Evolutionary conservation across 2,797 vertebrate species (phyloP), one percentile per base, ranked within the genome.

Genomic region (Nannoperca obscura): DNA sequence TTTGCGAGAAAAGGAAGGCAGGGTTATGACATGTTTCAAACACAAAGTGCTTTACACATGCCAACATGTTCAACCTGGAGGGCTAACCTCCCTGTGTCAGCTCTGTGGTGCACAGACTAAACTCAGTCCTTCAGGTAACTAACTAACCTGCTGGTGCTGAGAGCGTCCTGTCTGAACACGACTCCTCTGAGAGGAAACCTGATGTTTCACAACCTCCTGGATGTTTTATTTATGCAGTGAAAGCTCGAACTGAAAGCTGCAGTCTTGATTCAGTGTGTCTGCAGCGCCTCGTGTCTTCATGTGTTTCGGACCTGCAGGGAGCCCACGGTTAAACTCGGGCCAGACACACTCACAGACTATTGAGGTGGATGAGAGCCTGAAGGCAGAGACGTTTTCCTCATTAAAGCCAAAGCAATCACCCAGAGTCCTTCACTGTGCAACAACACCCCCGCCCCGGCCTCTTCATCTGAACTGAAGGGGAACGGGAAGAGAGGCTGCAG

Each of bases 351-450:
- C 72, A 24, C 68, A 61, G 59, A 58, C 70, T 74, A 60, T 59
- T 64, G 67, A 75, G 71, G 81, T 72, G 67, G 81, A 83, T 40
- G 22, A 78, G 49, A 61, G 67, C 78, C 78, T n/a, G 32, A 10
- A 53, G 82, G 72, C 62, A 60, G 38, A 74, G 71, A 52, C 53
- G 19, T 64, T 81, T 81, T 72, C 62, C 71, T 86, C 75, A 62
- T 81, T 81, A 86, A 73, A 63, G 50, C 40, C 59, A 2, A 42
- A 59, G 36, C 61, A 75, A 86, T 83, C 58, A 77, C 64, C 64
- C 76, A 74, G 61, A 72, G 30, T 73, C 69, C 76, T 67, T 76
- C 76, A 54, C 47, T 58, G 42, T 34, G 22, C 38, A 19, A 46
- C 59, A 57, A 22, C 27, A 24, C 6, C 17, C 3, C 34, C 32